Conservation (phyloP, 2,113 vertebrate species). For the Centropus unirufus region DNA sequence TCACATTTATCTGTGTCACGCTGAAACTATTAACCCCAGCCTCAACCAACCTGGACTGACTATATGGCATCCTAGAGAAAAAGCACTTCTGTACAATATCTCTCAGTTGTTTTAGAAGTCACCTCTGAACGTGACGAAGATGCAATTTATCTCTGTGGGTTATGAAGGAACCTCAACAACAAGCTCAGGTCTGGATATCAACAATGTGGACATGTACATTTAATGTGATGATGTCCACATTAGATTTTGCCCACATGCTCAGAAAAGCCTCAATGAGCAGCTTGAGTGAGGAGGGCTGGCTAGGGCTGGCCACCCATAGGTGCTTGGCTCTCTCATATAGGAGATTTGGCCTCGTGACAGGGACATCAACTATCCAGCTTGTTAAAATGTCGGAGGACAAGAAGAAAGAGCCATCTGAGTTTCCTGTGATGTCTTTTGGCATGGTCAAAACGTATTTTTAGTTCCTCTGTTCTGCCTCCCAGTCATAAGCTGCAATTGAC, state of each 20-base stretch:
- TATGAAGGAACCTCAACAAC: background rate
- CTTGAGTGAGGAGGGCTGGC: background rate
- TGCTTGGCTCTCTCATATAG: background rate
- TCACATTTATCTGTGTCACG: background rate
- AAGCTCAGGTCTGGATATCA: background rate
- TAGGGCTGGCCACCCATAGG: background rate
- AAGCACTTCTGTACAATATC: background rate
- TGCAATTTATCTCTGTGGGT: background rate
- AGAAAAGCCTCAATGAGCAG: background rate
- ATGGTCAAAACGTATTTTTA: background rate
- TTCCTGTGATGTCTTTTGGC: background rate
- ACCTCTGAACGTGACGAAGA: background rate
- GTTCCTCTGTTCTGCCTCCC: background rate
- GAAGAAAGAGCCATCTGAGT: background rate
- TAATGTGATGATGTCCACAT: background rate
- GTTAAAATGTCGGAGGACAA: background rate
- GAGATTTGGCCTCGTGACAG: background rate
- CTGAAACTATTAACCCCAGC: background rate
- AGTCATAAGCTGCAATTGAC: background rate
- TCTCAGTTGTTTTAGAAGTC: background rate
- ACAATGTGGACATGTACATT: rapidly evolving
- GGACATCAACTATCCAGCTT: background rate
- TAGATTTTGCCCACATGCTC: background rate
- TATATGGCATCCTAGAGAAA: background rate
- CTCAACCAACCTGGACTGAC: background rate